Evolutionary conservation across 1,140 invertebrate genomes (phyloP), one percentile per base, ranked within the genome.

Genomic region (Euwallacea similis): DNA sequence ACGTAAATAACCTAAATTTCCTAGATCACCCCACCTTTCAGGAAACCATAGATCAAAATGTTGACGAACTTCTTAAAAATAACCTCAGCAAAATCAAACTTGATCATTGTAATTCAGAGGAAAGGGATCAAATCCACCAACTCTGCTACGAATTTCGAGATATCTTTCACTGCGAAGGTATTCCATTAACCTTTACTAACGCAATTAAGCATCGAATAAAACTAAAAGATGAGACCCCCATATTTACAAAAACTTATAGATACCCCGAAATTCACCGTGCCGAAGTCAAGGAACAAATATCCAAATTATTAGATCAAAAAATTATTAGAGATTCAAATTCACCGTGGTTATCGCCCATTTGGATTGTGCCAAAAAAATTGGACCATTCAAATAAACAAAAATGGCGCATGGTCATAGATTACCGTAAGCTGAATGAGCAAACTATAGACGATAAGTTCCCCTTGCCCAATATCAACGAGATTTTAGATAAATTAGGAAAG

Each of bases 301-400:
- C 7, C 13, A 69, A 59, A 59, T 55, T 69, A 42, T 41, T 67
- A 16, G 59, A 74, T 2, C 58, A 60, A 50, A 47, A 54, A 73
- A 74, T 82, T 4, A 78, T 81, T 8, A 66, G 79, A 55, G 78
- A 75, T 4, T 78, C 77, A 0, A 72, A 70, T 7, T 79, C 78
- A 67, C 73, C 82, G 8, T 85, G 81, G 81, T 75, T 78, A 7
- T 78, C 46, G 76, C 65, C 65, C 1, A 67, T 41, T 2, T 41
- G 50, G 82, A 68, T 47, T 83, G 8, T 78, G 81, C 15, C 74
- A 79, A 15, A 82, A 82, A 73, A 84, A 79, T 65, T 54, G 80
- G 55, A 81, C 80, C 73, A 15, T 3, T 59, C 71, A 7, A 50
- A 59, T 10, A 67, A 72, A 68, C 42, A 16, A 67, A 72, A 72